A percentile compares a stretch with the other conserved stretches of the same genome.
Conservation (phyloP, 2,797 vertebrate species). For the Argya squamiceps region DNA sequence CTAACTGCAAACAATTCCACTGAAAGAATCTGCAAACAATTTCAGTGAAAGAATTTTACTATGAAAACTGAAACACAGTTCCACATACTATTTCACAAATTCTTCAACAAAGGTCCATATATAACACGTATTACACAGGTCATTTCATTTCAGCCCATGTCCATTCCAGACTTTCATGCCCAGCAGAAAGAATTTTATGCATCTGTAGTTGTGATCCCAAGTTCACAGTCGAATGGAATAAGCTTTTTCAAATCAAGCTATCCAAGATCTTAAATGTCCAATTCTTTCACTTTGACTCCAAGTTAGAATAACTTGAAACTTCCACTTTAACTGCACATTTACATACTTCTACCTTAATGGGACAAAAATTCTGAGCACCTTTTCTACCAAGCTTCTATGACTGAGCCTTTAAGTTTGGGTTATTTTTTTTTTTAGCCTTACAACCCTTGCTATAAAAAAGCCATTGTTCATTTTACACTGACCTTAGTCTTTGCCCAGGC, state of each 20-base stretch:
- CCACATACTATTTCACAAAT: not conserved
- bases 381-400: not conserved
- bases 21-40: not conserved
- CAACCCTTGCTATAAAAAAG: not conserved
- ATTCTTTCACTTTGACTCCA: not conserved
- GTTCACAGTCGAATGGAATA: fast-evolving
- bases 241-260: not conserved
- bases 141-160: not conserved
- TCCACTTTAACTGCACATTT: not conserved
- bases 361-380: not conserved
- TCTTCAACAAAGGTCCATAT: not conserved
- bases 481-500: slow-evolving; percentile 2
- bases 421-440: not conserved
- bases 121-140: not conserved
- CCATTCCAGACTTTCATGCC: not conserved
- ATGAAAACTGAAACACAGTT: not conserved
- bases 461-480: slow-evolving; percentile 19
- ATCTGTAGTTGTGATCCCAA: not conserved
- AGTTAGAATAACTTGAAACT: not conserved
- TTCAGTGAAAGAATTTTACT: not conserved
- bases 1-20: not conserved
- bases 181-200: not conserved
- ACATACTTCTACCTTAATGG: not conserved
- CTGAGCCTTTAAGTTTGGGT: not conserved
- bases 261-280: not conserved